These are phyloP conservation scores for Reinhardtius hippoglossoides DNA, from an alignment of 2,113 vertebrate species.

Conservation along the genomic window DNA sequence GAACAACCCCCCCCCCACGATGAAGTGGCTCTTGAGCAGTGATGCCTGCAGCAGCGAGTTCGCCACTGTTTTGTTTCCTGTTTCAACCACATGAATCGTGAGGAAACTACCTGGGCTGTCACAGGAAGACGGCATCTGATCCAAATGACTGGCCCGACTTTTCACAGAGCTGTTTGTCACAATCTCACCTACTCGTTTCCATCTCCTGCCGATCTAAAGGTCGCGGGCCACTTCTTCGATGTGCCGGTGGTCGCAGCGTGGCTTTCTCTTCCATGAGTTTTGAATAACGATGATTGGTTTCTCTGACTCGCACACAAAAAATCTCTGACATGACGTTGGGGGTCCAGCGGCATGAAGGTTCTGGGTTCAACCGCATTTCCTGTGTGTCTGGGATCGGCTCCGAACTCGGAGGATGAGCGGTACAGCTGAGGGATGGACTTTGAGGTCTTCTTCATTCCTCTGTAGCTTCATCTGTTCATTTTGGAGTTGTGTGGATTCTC, in stretches of 20 bases:
- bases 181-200: conserved; percentile 60
- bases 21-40: conserved; percentile 36
- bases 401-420: too few species aligned
- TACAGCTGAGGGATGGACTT: not conserved
- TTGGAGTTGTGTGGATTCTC: not conserved
- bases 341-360: too few species aligned
- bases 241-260: too few species aligned
- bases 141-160: conserved; percentile 43
- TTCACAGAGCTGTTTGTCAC: conserved; percentile 48
- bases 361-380: too few species aligned
- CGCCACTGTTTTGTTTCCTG: conserved; percentile 62
- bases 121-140: conserved; percentile 60
- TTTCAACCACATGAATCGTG: conserved; percentile 71
- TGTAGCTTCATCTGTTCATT: too few species aligned
- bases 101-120: conserved; percentile 61
- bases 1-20: not conserved
- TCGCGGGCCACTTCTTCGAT: not conserved
- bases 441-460: not conserved
- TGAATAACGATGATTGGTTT: not conserved
- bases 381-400: too few species aligned
- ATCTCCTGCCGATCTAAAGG: conserved; percentile 22
- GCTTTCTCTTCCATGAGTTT: conserved; percentile 13
- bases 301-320: not conserved
- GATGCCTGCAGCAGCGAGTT: not conserved
- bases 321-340: too few species aligned